Percentiles rank a stretch among this genome's conserved stretches.
These are phyloP conservation scores for Lycodopsis pacificus DNA, from an alignment of 2,797 vertebrate species.

Conservation along the genomic window DNA sequence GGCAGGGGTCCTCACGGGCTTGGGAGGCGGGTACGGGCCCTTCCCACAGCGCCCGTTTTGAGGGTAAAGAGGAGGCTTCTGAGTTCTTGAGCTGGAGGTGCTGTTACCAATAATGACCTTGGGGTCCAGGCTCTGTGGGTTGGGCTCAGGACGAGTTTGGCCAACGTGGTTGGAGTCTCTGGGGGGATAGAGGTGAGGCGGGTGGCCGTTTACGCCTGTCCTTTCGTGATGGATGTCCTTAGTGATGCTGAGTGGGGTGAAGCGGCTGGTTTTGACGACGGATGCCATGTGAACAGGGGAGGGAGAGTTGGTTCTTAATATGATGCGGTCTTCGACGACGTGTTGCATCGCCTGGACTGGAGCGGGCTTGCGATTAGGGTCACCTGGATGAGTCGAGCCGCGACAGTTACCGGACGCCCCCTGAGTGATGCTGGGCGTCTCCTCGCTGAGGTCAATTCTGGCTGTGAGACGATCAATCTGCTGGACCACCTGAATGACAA, in stretches of 20 bases:
- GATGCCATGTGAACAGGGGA: conserved; percentile 76
- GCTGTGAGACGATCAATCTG: conserved; percentile 87
- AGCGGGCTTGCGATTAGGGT: conserved; percentile 60
- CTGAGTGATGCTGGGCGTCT: conserved; percentile 49
- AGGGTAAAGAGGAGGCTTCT: conserved; percentile 82
- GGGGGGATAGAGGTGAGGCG: conserved; percentile 59
- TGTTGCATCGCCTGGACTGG: conserved; percentile 29
- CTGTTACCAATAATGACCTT: conserved; percentile 63
- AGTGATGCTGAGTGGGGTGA: conserved; percentile 44
- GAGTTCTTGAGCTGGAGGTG: conserved; percentile 69
- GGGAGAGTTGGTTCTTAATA: conserved; percentile 71
- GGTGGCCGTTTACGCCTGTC: conserved; percentile 72
- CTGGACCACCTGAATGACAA: conserved; percentile 85
- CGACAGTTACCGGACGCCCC: conserved; percentile 42
- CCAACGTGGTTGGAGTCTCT: conserved; percentile 63
- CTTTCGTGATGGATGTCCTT: conserved; percentile 59
- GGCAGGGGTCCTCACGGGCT: conserved; percentile 66
- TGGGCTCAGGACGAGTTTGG: conserved; percentile 42
- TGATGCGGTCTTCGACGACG: conserved; percentile 60
- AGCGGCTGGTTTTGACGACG: conserved; percentile 76
- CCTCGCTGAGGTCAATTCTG: conserved; percentile 80
- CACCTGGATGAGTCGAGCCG: conserved; percentile 48
- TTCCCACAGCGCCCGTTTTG: conserved; percentile 80
- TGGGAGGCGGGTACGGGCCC: conserved; percentile 53
- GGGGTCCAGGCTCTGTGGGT: conserved; percentile 65